phyloP scores from a whole-genome alignment of 2,113 vertebrate species.

The Paradoxurus hermaphroditus region DNA sequence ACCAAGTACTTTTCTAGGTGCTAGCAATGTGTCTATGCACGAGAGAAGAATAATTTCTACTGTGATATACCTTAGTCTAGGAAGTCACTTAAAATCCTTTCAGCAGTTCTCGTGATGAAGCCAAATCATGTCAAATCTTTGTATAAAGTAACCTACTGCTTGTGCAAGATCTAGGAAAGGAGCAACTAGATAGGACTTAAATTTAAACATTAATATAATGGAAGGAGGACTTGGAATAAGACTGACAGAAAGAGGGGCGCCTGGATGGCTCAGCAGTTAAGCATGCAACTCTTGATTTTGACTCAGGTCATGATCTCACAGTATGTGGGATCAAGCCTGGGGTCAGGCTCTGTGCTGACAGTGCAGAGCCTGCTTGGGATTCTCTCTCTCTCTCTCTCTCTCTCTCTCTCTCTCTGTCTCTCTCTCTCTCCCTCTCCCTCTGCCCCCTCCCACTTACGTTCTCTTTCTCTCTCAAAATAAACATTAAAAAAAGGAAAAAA shows the following conservation, averaged over 20 bases:
- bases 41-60: not conserved
- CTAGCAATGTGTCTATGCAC: not conserved
- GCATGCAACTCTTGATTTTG: too few species aligned
- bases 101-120: not conserved
- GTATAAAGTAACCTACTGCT: not conserved
- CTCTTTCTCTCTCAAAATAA: too few species aligned
- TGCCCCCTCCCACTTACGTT: too few species aligned
- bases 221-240: not conserved
- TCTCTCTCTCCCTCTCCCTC: too few species aligned
- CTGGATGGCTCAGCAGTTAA: too few species aligned
- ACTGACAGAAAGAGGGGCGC: not conserved
- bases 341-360: too few species aligned
- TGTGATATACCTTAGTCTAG: not conserved
- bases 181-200: not conserved
- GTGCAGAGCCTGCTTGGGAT: too few species aligned
- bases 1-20: not conserved
- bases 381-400: too few species aligned
- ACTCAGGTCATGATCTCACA: too few species aligned
- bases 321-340: too few species aligned
- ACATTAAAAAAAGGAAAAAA: too few species aligned
- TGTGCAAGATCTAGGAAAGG: not conserved
- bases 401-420: too few species aligned
- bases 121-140: not conserved
- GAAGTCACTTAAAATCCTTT: not conserved
- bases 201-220: slow-evolving; percentile 11